Evolutionary conservation across 2,797 vertebrate species (phyloP).

Genomic region (Hyperoplus lanceolatus): DNA sequence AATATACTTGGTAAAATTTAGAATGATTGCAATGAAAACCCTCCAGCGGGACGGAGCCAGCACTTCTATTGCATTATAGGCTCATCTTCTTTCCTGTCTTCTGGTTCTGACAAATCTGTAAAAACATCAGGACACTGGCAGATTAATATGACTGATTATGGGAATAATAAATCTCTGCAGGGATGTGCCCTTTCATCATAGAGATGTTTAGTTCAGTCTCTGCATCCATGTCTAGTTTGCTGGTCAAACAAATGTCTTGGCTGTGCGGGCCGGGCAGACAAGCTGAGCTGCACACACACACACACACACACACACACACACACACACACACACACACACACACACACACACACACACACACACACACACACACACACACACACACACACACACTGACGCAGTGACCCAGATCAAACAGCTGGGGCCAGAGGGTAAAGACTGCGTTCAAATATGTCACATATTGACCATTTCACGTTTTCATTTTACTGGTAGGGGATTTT

Average conservation of each 20-base stretch:
- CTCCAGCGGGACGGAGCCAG: conserved; percentile 17
- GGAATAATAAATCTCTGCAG: conserved; percentile 31
- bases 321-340: no score
- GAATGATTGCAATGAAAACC: conserved; percentile 22
- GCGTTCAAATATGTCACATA: conserved; percentile 5
- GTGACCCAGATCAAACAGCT: conserved; percentile 68
- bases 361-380: no score
- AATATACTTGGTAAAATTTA: no score
- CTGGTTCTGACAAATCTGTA: conserved; percentile 22
- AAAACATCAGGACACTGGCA: neutral
- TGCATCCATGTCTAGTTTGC: conserved; percentile 46
- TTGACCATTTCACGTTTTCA: conserved; percentile 9
- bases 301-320: no score
- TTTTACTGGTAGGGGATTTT: neutral
- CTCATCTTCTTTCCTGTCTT: conserved; percentile 18
- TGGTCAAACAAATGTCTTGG: conserved; percentile 64
- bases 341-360: no score
- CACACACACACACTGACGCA: conserved; percentile 19
- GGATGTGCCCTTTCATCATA: conserved; percentile 36
- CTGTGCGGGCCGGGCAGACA: conserved; percentile 35
- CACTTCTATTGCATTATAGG: conserved; percentile 45
- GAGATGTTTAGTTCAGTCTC: conserved; percentile 31
- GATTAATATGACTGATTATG: conserved; percentile 36
- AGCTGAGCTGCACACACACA: conserved; percentile 34
- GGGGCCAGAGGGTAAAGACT: conserved; percentile 37